phyloP scores from a whole-genome alignment of 2,113 vertebrate species.

The Polypterus senegalus region DNA sequence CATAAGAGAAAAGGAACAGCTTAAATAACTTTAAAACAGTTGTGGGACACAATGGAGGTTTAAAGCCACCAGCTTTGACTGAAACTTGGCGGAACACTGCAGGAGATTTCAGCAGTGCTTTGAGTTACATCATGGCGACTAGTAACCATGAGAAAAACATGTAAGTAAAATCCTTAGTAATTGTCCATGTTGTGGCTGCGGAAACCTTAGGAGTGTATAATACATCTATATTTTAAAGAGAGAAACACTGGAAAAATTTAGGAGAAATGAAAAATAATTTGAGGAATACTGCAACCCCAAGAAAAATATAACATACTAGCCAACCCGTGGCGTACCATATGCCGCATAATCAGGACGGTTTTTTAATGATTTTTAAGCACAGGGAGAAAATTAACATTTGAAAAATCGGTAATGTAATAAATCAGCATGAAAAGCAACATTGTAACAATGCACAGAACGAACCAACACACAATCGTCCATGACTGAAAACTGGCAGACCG shows the following conservation, averaged over 20 bases:
- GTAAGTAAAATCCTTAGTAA: background rate
- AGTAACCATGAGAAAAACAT: background rate
- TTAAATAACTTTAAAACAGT: too few species aligned
- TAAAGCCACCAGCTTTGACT: background rate
- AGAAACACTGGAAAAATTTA: background rate
- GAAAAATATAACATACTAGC: conserved; percentile 1
- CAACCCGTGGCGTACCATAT: too few species aligned
- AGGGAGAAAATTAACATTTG: too few species aligned
- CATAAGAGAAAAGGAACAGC: too few species aligned
- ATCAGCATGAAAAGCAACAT: too few species aligned
- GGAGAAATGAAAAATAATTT: background rate
- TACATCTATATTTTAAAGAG: background rate
- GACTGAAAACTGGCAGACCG: too few species aligned
- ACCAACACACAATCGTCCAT: too few species aligned
- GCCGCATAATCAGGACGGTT: too few species aligned
- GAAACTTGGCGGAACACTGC: background rate
- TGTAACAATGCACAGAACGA: too few species aligned
- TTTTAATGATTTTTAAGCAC: too few species aligned
- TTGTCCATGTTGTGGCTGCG: background rate
- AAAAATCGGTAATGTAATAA: too few species aligned
- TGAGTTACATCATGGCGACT: background rate
- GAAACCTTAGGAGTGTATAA: background rate
- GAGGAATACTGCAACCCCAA: background rate
- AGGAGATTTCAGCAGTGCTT: background rate
- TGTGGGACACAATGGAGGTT: background rate